Evolutionary conservation across 2,113 vertebrate species (phyloP).

Genomic region (Isichthys henryi): DNA sequence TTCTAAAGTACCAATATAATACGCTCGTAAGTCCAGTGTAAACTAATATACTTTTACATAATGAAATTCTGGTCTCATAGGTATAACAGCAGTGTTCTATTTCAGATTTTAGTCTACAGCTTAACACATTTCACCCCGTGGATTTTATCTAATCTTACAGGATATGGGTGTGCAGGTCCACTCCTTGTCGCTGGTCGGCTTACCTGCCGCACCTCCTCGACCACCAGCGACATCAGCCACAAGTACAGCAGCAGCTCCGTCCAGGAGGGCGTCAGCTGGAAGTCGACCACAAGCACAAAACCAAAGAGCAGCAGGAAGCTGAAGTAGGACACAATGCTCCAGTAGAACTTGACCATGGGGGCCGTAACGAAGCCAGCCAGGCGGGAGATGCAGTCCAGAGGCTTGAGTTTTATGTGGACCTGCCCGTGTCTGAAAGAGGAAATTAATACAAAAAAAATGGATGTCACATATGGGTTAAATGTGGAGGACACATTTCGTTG

Average conservation of each 20-base stretch:
- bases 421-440: slow-evolving; percentile 23
- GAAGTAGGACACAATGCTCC: slow-evolving; percentile 84
- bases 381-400: slow-evolving; percentile 43
- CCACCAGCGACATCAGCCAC: slow-evolving; percentile 83
- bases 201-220: slow-evolving; percentile 88
- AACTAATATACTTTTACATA: not conserved
- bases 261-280: slow-evolving; percentile 71
- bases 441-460: no score
- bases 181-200: not conserved
- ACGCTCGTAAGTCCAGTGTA: not conserved
- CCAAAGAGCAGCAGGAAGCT: slow-evolving; percentile 86
- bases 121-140: not conserved
- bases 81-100: not conserved
- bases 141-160: not conserved
- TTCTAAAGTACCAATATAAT: not conserved
- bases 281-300: slow-evolving; percentile 84
- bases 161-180: not conserved
- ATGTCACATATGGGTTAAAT: no score
- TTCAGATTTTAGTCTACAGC: not conserved
- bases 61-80: not conserved
- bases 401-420: slow-evolving; percentile 28
- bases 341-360: slow-evolving; percentile 80
- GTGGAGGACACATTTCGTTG: no score
- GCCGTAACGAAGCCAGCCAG: slow-evolving; percentile 67
- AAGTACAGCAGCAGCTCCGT: slow-evolving; percentile 75